Evolutionary conservation across 1,140 invertebrate species (phyloP), one percentile per base, ranked within the genome.

Genomic region (Pseudomyrmex dendroicus): DNA sequence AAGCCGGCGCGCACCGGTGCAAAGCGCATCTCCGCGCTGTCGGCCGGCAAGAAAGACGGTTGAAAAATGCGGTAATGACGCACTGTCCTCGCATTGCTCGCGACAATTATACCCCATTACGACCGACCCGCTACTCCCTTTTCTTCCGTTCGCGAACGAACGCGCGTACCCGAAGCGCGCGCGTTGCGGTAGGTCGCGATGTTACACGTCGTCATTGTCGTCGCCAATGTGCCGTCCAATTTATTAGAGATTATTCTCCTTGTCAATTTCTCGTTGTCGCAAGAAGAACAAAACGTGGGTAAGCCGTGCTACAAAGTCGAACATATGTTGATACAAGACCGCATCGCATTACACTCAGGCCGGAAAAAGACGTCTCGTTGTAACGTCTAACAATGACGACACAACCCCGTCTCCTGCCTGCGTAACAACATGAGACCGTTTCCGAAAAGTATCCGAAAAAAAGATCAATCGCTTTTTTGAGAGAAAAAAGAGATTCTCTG

Each of bases 21-120:
- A 85, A 89, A 86, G 84, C 85, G 84, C 84, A 92, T 90, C 90
- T 86, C 87, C 57, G 74, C 57, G 74, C 83, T 78, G 88, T 86
- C 86, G 86, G 87, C 83, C 56, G 86, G 86, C 89, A 92, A 93
- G 90, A 93, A 92, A 90, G 86, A 90, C 85, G 86, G 66, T 35
- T 88, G 93, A 94, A 94, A 94, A 94, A 94, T 94, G 94, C 93
- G 90, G 90, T 94, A 94, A 94, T 94, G 94, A 93, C 90, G 91
- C 91, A 92, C 92, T 92, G 93, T 93, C 93, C 92, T 93, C 93
- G 94, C 94, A 94, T 94, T 94, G 90, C 93, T 94, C 73, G 89
- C 90, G 92, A 94, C 93, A 94, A 94, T 94, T 94, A 94, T 94
- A 93, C 93, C 92, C 94, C 92, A 94, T 94, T 94, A 94, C 84